Conservation (phyloP, 2,888 invertebrate genomes). For the Drosophila histrio region DNA sequence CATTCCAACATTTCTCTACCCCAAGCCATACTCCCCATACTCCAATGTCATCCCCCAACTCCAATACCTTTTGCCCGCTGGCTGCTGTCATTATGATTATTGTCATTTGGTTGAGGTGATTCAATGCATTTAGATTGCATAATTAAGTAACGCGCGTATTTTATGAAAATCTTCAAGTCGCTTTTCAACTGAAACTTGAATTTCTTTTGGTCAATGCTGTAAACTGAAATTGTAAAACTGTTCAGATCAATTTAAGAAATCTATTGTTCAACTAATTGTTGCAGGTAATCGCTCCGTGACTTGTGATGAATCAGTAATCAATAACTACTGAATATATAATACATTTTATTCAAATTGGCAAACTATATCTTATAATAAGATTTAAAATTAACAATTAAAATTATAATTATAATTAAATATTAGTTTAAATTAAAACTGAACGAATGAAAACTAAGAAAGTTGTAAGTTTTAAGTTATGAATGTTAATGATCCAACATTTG, state of each 20-base stretch:
- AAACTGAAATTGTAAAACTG: background rate
- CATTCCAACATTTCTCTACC: background rate
- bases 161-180: conserved; percentile 29
- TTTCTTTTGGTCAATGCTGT: background rate
- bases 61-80: conserved; percentile 11
- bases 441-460: too few species aligned
- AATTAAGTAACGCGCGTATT: conserved; percentile 67
- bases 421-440: too few species aligned
- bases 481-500: too few species aligned
- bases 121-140: conserved; percentile 80
- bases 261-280: background rate
- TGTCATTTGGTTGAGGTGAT: conserved; percentile 78
- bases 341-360: too few species aligned
- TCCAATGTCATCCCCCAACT: background rate
- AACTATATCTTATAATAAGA: too few species aligned
- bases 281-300: background rate
- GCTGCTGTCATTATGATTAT: conserved; percentile 72
- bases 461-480: too few species aligned
- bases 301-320: too few species aligned
- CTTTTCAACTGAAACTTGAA: conserved; percentile 16
- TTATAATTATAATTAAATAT: too few species aligned
- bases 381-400: too few species aligned
- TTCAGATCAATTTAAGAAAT: background rate
- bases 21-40: background rate
- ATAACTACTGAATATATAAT: too few species aligned